phyloP scores from a whole-genome alignment of 2,113 vertebrate genomes.

The Ramphastos sulfuratus region DNA sequence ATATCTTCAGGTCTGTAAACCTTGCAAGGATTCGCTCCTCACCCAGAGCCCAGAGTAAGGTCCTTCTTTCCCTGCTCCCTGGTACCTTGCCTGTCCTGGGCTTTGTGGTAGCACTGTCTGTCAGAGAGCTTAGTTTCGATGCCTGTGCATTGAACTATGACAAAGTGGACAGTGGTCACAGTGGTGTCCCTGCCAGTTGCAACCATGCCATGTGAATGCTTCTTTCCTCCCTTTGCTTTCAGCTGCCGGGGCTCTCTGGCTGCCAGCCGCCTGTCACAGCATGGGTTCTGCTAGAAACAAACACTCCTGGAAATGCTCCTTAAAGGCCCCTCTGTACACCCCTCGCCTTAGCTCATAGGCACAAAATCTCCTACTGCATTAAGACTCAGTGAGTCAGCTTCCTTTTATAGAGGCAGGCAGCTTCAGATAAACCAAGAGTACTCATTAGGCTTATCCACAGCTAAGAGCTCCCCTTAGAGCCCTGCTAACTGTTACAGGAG shows the following conservation, averaged over 20 bases:
- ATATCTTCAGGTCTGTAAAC: not conserved
- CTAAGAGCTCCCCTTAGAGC: not conserved
- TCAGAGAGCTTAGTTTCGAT: not conserved
- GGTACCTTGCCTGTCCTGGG: not conserved
- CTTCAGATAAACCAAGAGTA: not conserved
- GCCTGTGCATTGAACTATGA: not conserved
- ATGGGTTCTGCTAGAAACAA: not conserved
- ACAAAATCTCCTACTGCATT: not conserved
- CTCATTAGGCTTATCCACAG: not conserved
- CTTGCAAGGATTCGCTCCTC: not conserved
- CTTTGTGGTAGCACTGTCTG: not conserved
- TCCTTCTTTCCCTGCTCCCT: not conserved
- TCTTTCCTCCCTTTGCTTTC: not conserved
- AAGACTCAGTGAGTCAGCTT: not conserved
- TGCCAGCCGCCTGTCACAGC: not conserved
- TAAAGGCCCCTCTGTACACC: accelerated
- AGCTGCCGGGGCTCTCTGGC: not conserved
- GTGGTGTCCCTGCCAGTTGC: not conserved
- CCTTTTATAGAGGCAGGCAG: not conserved
- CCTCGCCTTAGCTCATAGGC: not conserved
- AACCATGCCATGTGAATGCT: not conserved
- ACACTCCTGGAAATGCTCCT: not conserved
- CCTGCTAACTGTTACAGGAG: not conserved
- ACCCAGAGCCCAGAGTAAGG: not conserved
- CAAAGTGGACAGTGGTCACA: accelerated